These are phyloP conservation scores for Clarias pachynema DNA, from an alignment of 2,797 vertebrate species.

Conservation along the genomic window DNA sequence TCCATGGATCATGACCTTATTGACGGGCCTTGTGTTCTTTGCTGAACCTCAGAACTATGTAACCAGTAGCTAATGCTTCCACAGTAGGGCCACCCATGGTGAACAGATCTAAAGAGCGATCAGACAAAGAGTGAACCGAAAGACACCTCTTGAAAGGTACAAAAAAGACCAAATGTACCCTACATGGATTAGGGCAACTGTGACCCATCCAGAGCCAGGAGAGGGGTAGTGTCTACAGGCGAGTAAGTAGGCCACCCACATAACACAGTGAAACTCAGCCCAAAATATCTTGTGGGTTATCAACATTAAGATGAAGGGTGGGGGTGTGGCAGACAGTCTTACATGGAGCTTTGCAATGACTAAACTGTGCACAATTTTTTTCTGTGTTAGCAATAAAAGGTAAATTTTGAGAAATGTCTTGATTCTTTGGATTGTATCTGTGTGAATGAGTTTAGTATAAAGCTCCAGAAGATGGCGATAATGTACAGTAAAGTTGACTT, in stretches of 20 bases:
- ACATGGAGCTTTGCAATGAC: background rate
- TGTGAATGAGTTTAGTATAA: background rate
- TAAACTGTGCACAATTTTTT: background rate
- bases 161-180: background rate
- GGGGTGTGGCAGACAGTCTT: background rate
- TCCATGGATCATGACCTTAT: background rate
- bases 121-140: conserved; percentile 8
- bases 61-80: background rate
- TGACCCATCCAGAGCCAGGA: background rate
- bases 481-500: background rate
- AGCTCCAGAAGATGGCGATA: background rate
- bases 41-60: background rate
- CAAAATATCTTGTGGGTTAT: background rate
- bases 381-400: background rate
- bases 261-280: background rate
- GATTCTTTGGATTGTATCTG: background rate
- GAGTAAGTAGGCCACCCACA: conserved; percentile 6
- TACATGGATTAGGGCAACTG: conserved; percentile 7
- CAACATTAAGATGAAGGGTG: background rate
- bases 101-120: background rate
- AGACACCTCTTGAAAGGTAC: conserved; percentile 17
- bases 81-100: conserved; percentile 2
- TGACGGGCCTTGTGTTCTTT: background rate
- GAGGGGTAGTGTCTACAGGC: background rate
- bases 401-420: background rate